These are phyloP conservation scores for Macropus fuliginosus DNA, from an alignment of 2,797 vertebrate genomes.

Conservation along the genomic window DNA sequence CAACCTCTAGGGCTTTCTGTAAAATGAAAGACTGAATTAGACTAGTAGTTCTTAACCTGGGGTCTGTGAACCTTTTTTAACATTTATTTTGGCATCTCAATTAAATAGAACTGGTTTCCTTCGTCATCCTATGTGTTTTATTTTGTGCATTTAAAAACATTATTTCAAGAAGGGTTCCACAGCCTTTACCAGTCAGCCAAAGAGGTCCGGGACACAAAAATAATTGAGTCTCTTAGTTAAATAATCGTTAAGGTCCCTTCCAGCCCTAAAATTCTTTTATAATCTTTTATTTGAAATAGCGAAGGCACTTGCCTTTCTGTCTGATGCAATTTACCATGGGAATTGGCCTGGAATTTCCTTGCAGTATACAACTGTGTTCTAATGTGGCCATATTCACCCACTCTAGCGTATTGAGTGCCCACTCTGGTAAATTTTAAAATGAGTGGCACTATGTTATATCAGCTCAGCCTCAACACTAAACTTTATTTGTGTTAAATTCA, in stretches of 20 bases:
- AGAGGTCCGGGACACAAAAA: not conserved
- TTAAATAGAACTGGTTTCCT: not conserved
- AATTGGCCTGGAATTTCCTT: not conserved
- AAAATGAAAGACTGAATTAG: not conserved
- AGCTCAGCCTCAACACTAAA: not conserved
- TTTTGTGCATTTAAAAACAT: not conserved
- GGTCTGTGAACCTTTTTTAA: not conserved
- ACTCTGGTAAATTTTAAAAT: not conserved
- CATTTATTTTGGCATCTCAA: not conserved
- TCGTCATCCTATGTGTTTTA: not conserved
- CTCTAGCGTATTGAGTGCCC: not conserved
- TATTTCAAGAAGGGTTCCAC: not conserved
- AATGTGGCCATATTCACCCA: accelerated
- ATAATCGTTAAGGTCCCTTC: not conserved
- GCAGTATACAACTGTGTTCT: not conserved
- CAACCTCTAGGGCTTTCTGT: not conserved
- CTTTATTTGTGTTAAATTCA: not conserved
- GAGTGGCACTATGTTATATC: not conserved
- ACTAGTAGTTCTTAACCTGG: not conserved
- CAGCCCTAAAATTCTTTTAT: not conserved
- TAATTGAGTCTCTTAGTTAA: not conserved
- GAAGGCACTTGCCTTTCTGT: not conserved
- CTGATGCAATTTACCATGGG: not conserved
- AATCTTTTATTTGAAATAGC: not conserved
- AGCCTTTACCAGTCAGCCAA: not conserved